Base-by-base conservation (phyloP, 2,888 invertebrate genomes). In the Megaustenia siamemsis region DNA sequence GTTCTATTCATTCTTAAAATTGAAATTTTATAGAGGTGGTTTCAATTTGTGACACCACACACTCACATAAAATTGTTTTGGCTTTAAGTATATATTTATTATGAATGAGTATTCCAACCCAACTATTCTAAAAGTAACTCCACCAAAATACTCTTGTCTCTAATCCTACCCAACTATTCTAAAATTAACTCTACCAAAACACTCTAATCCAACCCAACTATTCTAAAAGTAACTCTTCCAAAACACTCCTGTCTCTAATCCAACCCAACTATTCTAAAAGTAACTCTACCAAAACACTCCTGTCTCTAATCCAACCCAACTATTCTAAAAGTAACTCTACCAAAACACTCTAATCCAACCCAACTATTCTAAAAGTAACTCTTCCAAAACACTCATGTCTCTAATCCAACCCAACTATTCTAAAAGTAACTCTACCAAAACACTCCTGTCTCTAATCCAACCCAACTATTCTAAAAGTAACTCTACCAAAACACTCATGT, bases 331-430 rank as follows among this genome's bases (percentile, higher is more conserved):
- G 1, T 60, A 60, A 60, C 21, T 8, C 60, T 60, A 60, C 60
- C 5, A 4, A n/a, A 4, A 60, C 28, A 28, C 4, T 28, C 60
- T 18, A 49, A 6, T 49, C 8, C 49, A 15, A 49, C 15, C 49
- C 6, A 49, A 6, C 15, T 49, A 10, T 49, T 6, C 49, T 49
- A 49, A 10, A 6, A 15, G 15, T 15, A 10, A 49, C 49, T 49
- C 49, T 15, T 8, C 38, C 24, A 10, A 71, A 56, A 5, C n/a
- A n/a, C n/a, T n/a, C n/a, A n/a, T n/a, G n/a, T n/a, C n/a, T n/a
- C n/a, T n/a, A n/a, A n/a, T n/a, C n/a, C 40, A 43, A 77, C 83
- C 53, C 35, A 84, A 79, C 80, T 79, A 45, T 80, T n/a, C n/a
- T 10, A 10, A 6, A 15, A 49, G 8, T 49, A 49, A 6, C 15